A percentile compares a stretch with the other conserved stretches of the same genome.
These are phyloP conservation scores for Rhipidura dahli DNA, from an alignment of 2,113 vertebrate genomes.

Conservation along the genomic window DNA sequence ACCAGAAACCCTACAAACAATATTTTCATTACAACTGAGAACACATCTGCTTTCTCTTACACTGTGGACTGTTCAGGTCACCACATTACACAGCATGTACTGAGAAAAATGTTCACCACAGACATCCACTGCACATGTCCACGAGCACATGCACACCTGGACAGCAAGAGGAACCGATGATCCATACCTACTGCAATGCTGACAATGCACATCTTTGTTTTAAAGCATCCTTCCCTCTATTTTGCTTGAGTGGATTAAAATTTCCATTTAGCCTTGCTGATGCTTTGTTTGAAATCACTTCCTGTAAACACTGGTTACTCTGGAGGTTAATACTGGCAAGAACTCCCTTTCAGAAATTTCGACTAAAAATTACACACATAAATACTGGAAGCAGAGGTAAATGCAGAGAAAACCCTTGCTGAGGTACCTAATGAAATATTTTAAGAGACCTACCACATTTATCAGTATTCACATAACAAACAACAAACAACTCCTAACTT, in stretches of 20 bases:
- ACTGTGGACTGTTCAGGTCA: neutral
- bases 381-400: neutral
- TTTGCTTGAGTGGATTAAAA: neutral
- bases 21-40: neutral
- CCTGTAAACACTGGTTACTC: neutral
- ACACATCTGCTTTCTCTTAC: neutral
- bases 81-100: neutral
- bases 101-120: neutral
- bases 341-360: neutral
- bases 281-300: neutral
- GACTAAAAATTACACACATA: neutral
- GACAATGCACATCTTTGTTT: neutral
- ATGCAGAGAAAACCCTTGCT: neutral
- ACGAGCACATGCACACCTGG: accelerated
- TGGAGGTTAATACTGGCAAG: neutral
- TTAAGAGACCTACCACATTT: neutral
- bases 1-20: neutral
- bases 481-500: neutral
- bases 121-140: neutral
- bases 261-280: neutral
- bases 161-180: neutral
- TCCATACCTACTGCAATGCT: neutral
- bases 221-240: neutral
- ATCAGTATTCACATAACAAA: neutral
- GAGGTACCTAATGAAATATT: neutral